Base-by-base conservation (phyloP, 2,113 vertebrate species). In the Amphilophus citrinellus region DNA sequence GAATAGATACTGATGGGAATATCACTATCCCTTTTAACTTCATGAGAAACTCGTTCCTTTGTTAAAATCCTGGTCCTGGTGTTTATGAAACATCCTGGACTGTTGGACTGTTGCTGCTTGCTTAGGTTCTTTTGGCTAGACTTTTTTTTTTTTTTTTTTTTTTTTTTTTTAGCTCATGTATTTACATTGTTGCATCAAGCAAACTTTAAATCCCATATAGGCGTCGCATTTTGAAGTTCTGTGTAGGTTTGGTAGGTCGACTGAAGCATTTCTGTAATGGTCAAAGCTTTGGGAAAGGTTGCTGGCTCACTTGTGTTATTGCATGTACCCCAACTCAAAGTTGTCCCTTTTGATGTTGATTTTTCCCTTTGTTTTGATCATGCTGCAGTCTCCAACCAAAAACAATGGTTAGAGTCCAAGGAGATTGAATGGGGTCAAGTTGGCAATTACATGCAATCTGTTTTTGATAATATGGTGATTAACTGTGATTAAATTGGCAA, bases 1-100 rank as follows among this genome's bases (percentile, higher is more conserved):
- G 44, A 76, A 56, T 24, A 60, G 82, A 87, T 85, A 88, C 76
- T 84, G 81, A 47, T 53, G 88, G 92, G 91, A 94, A 85, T 92
- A 89, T 93, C 79, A 13, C 63, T 77, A 37, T 71, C 63, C 82
- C 56, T 60, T 37, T 50, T 58, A 53, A 61, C 76, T 83, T 9
- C 59, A 71, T 79, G 61, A 81, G 75, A 88, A 83, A 84, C 53
- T 61, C 77, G 73, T 44, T 80, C 77, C 57, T 35, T 82, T 77
- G 61, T 88, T 56, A 89, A 76, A 90, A 71, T 66, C 39, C 78
- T 76, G 73, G 63, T 85, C 42, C 63, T 77, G 30, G 58, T 86
- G 20, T 76, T 82, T 53, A 61, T 56, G 50, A 86, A 32, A 56
- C 68, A 56, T 7, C 0, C 27, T 35, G 62, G 75, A 63, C 39